Evolutionary conservation across 2,888 invertebrate genomes (phyloP), one percentile per base, ranked within the genome.

Genomic region (Dicyrtomina minuta): DNA sequence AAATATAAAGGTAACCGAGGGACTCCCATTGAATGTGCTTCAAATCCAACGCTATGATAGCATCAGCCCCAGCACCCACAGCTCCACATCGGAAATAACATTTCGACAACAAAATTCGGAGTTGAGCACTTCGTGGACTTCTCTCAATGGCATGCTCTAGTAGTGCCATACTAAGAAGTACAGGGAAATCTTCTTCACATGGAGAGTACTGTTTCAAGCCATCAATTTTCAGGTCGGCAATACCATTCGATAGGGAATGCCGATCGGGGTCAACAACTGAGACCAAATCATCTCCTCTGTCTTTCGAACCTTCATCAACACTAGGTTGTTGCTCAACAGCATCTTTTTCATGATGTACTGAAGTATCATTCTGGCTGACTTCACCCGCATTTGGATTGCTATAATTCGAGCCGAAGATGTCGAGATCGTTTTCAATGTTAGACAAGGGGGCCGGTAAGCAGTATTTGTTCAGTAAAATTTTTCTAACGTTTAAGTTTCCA

Each of bases 1-100:
- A 74, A 17, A 77, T 51, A 49, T 92, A 90, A 72, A 91, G 84
- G 84, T 92, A 92, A 75, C 96, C 93, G 81, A 97, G 84, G 0
- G 96, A 92, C 82, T 96, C 93, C 80, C 95, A 85, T 83, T 96
- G 96, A 78, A 96, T 88, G 83, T 96, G 94, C 83, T 97, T 97
- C 70, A 93, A 87, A 80, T 96, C 96, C 80, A 97, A 83, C 66
- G 87, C 87, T 77, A 89, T 88, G 82, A 90, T 92, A 79, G 90
- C 85, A 62, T 85, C 84, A 79, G 90, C 88, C 39, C 92, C 92
- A 1, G 89, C 89, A 60, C 87, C 82, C 26, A 88, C 87, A 76
- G 90, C 90, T 72, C 93, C 93, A 82, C 79, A 55, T 75, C 71
- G 73, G 33, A 61, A 90, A 81, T 95, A 96, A 22, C 92, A 85